These are phyloP conservation scores for Globicephala melas DNA, from an alignment of 2,113 vertebrate genomes.

Conservation along the genomic window DNA sequence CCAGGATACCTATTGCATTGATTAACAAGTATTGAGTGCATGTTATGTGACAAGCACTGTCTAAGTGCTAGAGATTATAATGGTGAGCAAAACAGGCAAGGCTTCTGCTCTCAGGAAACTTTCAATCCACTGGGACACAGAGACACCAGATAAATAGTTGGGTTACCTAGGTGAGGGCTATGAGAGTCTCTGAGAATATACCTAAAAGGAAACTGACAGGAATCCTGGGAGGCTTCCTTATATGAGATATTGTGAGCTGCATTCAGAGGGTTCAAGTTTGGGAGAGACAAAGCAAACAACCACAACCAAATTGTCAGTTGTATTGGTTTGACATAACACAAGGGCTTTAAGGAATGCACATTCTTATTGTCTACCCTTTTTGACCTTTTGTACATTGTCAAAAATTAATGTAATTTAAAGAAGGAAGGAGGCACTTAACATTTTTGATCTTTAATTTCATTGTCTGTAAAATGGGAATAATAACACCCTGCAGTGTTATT, in stretches of 20 bases:
- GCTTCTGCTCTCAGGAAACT: not conserved
- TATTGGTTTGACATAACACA: not conserved
- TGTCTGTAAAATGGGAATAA: not conserved
- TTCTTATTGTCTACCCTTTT: not conserved
- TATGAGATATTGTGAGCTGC: not conserved
- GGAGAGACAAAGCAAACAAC: not conserved
- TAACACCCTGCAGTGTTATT: not conserved
- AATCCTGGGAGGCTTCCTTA: not conserved
- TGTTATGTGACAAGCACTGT: not conserved
- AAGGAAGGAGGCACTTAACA: not conserved
- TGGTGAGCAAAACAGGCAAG: not conserved
- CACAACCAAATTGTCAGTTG: not conserved
- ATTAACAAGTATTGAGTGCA: not conserved
- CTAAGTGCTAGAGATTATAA: not conserved
- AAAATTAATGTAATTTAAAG: not conserved
- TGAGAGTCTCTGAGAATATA: not conserved
- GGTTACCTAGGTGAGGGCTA: not conserved
- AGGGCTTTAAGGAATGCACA: not conserved
- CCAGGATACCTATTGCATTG: not conserved
- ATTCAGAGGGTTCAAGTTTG: not conserved
- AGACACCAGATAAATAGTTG: not conserved
- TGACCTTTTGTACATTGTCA: not conserved
- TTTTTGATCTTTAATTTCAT: not conserved
- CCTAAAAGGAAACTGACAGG: not conserved
- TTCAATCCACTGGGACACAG: not conserved